These are phyloP conservation scores for Psittacula cyanocephala DNA, from an alignment of 2,113 vertebrate genomes.

Conservation along the genomic window DNA sequence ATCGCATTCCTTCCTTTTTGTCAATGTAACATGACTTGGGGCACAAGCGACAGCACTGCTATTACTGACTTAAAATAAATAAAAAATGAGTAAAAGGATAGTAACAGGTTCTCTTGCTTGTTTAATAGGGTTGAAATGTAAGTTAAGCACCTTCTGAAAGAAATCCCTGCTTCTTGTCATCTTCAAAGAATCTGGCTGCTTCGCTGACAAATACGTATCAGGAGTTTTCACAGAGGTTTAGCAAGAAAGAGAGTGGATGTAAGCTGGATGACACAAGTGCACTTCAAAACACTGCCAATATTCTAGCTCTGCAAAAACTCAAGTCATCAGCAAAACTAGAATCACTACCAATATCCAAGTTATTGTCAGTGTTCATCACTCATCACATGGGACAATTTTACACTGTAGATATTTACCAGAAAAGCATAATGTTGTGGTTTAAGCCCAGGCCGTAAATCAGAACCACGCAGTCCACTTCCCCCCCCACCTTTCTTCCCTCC, in stretches of 20 bases:
- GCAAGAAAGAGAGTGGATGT: background rate
- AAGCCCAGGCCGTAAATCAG: too few species aligned
- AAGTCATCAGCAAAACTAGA: background rate
- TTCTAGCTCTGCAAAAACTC: background rate
- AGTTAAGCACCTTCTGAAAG: slow-evolving; percentile 2
- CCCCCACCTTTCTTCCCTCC: too few species aligned
- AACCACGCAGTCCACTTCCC: too few species aligned
- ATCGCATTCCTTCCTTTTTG: background rate
- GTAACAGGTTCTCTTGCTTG: background rate
- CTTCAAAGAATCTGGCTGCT: background rate
- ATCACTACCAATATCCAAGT: background rate
- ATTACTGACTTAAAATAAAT: background rate
- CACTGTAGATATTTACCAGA: background rate
- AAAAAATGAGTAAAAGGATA: background rate
- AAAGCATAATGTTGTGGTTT: too few species aligned
- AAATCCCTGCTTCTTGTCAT: background rate
- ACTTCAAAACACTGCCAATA: background rate
- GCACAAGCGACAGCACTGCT: background rate
- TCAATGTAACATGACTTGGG: background rate
- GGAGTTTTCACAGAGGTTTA: background rate
- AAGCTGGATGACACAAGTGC: background rate
- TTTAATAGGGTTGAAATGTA: slow-evolving; percentile 12
- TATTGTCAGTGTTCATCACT: background rate
- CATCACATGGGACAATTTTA: background rate
- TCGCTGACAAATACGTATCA: background rate